Evolutionary conservation across 2,888 invertebrate genomes (phyloP), one percentile per base, ranked within the genome.

Genomic region (Drosophila anomalata): DNA sequence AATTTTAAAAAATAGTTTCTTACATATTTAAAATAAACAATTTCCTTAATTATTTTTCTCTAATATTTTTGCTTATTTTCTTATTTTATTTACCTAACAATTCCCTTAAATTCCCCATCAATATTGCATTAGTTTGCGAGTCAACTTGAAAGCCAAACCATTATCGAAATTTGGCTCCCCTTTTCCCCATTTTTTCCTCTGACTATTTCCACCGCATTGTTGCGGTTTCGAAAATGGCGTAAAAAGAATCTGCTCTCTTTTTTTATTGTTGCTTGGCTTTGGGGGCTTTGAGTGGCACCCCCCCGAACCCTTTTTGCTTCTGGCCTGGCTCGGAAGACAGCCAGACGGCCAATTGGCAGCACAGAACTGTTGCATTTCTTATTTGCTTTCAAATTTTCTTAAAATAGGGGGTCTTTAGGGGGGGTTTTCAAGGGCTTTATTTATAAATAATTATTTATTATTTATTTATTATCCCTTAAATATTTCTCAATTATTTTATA

Each of bases 281-380:
- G 36, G 57, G 57, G 42, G 50, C 61, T 46, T 14, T 14, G 14
- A 14, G 14, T 14, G 14, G 14, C 14, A 14, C 46, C 67, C 73
- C 67, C 66, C 14, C 14, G 14, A 69, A 69, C 61, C 68, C 69
- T 58, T 73, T 20, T 41, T 8, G 29, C 8, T 5, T 2, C 73
- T 72, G 73, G 68, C 73, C 54, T 73, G 58, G 44, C 54, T 53
- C 47, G 4, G 63, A 52, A 50, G 66, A 56, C 69, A 69, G 63
- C 52, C 63, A 52, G 46, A 24, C 57, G 53, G 41, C 20, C 58
- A 41, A 66, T 51, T 65, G 71, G 56, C 66, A 60, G 58, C 68
- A 63, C 76, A 56, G 75, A 84, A 87, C 80, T 84, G 87, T 87
- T 87, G 80, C 87, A 87, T 84, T 65, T 75, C 68, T 31, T 17